Percentiles rank a stretch among this genome's conserved stretches.
phyloP scores from a whole-genome alignment of 2,113 vertebrate genomes.

The Lanius collurio region DNA sequence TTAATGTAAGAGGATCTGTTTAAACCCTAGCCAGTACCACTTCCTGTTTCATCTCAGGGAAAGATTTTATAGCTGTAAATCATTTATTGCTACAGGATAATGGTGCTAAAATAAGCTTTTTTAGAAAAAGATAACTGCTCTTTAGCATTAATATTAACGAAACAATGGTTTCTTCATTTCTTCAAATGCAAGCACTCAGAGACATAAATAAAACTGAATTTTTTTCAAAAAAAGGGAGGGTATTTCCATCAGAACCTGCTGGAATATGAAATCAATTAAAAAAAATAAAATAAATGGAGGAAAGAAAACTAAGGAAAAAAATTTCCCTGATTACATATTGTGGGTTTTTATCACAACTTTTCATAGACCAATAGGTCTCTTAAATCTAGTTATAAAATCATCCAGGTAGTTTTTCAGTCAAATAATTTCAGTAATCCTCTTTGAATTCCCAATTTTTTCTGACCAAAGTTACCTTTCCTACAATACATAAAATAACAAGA shows the following conservation, averaged over 20 bases:
- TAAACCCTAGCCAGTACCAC: background rate
- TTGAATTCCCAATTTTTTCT: background rate
- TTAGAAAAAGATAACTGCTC: background rate
- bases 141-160: background rate
- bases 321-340: background rate
- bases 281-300: background rate
- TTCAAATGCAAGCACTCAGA: background rate
- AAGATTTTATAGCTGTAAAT: background rate
- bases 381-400: background rate
- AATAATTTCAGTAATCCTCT: conserved; percentile 44
- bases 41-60: background rate
- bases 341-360: background rate
- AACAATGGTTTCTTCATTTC: background rate
- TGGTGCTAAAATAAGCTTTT: background rate
- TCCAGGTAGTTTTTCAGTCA: background rate
- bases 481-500: background rate
- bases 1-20: background rate
- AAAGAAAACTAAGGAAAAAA: background rate
- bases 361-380: background rate
- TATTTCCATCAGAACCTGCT: background rate
- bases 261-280: background rate
- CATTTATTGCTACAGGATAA: background rate
- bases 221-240: no score
- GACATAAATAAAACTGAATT: background rate
- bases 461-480: background rate